Conservation (phyloP, 23 tunicate genomes). For the Pegea sp. region DNA sequence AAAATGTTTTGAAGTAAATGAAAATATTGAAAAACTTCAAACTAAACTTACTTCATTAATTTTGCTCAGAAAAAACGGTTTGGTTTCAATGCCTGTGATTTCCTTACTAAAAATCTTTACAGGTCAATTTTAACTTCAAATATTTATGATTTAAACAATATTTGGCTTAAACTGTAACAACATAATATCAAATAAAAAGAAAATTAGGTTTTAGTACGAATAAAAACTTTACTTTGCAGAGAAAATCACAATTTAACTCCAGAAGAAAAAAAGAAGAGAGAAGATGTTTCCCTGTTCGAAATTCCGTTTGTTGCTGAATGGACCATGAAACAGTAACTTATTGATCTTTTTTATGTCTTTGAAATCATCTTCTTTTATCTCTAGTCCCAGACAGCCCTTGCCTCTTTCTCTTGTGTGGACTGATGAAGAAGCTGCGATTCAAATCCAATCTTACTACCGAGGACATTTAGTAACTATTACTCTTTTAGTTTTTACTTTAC, state of each 20-base stretch:
- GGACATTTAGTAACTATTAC: constrained; percentile 17
- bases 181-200: background rate
- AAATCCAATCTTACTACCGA: constrained; percentile 68
- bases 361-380: background rate
- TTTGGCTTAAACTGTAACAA: too few relatives aligned
- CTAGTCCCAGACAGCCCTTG: constrained; percentile 61
- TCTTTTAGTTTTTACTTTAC: background rate
- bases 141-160: too few relatives aligned
- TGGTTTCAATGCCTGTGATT: constrained; percentile 79
- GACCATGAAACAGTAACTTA: constrained; percentile 7
- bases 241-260: background rate
- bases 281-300: constrained; percentile 3
- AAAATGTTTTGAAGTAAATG: constrained; percentile 53
- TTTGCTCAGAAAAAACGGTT: constrained; percentile 37
- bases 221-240: background rate
- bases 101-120: constrained; percentile 65
- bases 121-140: too few relatives aligned
- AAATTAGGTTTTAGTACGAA: background rate
- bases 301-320: constrained; percentile 30
- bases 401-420: constrained; percentile 61
- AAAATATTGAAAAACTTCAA: too few relatives aligned
- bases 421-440: constrained; percentile 71
- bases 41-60: too few relatives aligned
- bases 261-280: constrained; percentile 1
- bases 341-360: background rate